phyloP scores from a whole-genome alignment of 1,140 invertebrate genomes.

The Drosophila littoralis region DNA sequence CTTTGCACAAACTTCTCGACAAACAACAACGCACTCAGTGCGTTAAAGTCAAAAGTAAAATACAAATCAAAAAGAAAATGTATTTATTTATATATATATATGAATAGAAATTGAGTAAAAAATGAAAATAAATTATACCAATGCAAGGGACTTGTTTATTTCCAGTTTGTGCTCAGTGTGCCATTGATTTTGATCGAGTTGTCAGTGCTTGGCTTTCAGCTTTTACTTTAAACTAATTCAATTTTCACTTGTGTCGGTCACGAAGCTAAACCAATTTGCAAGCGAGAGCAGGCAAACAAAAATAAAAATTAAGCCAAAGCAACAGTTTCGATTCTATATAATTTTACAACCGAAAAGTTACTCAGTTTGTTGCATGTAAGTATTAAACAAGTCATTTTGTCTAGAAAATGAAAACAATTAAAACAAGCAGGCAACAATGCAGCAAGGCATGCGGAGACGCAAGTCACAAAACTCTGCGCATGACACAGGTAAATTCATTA shows the following conservation, averaged over 20 bases:
- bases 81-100: no score
- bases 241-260: conserved; percentile 66
- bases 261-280: conserved; percentile 69
- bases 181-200: conserved; percentile 60
- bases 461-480: conserved; percentile 46
- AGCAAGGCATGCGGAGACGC: conserved; percentile 26
- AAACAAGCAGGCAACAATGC: conserved; percentile 40
- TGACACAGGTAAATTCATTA: conserved; percentile 77
- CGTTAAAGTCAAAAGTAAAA: conserved; percentile 16
- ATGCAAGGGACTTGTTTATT: conserved; percentile 49
- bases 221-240: conserved; percentile 67
- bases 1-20: conserved; percentile 28
- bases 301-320: conserved; percentile 22
- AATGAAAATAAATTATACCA: conserved; percentile 12
- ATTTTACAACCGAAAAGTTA: conserved; percentile 31
- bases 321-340: conserved; percentile 48
- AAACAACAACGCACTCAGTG: conserved; percentile 32
- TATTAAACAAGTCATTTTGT: conserved; percentile 44
- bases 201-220: conserved; percentile 56
- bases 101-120: not conserved
- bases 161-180: conserved; percentile 15
- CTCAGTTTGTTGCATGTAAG: conserved; percentile 44
- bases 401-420: conserved; percentile 66
- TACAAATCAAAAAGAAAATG: not conserved
- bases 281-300: conserved; percentile 21